Evolutionary conservation across 2,113 vertebrate genomes (phyloP).

Genomic region (Burhinus oedicnemus): DNA sequence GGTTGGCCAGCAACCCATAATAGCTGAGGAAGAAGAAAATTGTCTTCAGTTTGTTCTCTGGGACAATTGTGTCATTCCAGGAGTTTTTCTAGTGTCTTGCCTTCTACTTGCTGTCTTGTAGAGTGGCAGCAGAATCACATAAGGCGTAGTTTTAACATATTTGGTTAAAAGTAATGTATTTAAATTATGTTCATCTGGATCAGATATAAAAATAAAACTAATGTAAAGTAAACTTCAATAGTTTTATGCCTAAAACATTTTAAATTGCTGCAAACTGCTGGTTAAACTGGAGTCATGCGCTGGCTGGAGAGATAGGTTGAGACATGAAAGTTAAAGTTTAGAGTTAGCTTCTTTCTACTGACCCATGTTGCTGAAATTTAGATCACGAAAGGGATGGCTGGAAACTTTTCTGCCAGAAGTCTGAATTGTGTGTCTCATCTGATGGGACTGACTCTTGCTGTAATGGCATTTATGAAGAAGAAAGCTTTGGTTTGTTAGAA

Average conservation of each 20-base stretch:
- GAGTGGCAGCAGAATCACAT: background rate
- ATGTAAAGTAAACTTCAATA: background rate
- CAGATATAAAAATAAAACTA: background rate
- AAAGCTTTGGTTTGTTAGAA: background rate
- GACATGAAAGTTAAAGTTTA: background rate
- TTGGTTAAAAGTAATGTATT: background rate
- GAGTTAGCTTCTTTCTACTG: background rate
- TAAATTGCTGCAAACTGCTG: background rate
- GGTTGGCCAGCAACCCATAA: background rate
- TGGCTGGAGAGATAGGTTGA: background rate
- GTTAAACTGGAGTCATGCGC: background rate
- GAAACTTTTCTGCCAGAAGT: background rate
- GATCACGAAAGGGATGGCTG: background rate
- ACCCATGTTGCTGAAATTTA: background rate
- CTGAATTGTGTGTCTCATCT: background rate
- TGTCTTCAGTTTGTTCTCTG: background rate
- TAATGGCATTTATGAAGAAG: background rate
- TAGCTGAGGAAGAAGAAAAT: background rate
- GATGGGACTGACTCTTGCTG: background rate
- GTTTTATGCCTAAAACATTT: background rate
- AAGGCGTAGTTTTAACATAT: background rate
- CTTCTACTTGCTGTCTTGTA: background rate
- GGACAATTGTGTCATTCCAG: background rate
- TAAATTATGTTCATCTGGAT: background rate
- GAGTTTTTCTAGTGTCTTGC: background rate